Conservation (phyloP, 2,797 vertebrate species). For the Babyrousa celebensis region DNA sequence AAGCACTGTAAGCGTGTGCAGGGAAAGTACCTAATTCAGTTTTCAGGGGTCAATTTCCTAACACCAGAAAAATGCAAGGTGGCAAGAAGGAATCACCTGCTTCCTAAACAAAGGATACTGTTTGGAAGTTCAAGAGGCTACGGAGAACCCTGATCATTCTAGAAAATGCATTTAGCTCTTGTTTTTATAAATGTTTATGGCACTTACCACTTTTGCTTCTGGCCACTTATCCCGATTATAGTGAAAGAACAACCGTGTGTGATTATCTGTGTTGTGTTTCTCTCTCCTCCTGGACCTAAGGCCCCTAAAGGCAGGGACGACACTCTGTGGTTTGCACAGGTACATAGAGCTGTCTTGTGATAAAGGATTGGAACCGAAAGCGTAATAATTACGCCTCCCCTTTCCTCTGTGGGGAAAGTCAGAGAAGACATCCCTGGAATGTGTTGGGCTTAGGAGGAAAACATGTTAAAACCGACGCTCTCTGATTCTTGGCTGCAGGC, state of each 20-base stretch:
- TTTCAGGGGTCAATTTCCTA: neutral
- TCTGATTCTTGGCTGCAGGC: neutral
- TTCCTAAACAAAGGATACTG: neutral
- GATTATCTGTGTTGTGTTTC: neutral
- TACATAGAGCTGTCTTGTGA: neutral
- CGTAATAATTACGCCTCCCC: neutral
- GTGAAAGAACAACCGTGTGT: neutral
- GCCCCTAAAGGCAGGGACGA: neutral
- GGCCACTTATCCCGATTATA: neutral
- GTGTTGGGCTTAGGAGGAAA: constrained; percentile 20
- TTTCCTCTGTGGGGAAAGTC: neutral
- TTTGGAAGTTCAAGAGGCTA: neutral
- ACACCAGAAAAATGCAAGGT: neutral
- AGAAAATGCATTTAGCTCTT: neutral
- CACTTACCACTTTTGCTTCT: neutral
- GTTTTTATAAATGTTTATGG: neutral
- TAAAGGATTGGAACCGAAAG: neutral
- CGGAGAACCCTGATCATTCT: neutral
- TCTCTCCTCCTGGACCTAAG: neutral
- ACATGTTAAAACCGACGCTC: neutral
- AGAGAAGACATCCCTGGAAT: neutral
- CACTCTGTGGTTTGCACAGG: neutral
- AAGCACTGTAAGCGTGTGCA: neutral
- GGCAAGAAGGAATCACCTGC: neutral
- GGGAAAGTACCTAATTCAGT: neutral